Conservation (phyloP, 2,797 vertebrate genomes). For the Ctenopoma multispine region DNA sequence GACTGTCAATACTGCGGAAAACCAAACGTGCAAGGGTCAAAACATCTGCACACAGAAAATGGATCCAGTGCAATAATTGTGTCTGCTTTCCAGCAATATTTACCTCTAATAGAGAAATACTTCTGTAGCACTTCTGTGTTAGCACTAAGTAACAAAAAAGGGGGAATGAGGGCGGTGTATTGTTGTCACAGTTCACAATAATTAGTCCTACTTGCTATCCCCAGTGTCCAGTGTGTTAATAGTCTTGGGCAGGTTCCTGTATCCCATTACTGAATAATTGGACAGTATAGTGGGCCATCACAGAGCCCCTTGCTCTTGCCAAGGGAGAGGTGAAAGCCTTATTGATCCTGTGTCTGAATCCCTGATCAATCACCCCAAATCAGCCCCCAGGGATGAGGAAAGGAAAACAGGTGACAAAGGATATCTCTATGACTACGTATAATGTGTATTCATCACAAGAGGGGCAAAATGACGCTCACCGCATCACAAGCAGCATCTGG, state of each 20-base stretch:
- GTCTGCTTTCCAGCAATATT: conserved; percentile 32
- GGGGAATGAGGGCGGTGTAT: conserved; percentile 56
- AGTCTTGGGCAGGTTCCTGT: conserved; percentile 78
- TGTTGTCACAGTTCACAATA: conserved; percentile 73
- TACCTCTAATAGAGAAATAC: conserved; percentile 34
- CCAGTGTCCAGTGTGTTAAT: conserved; percentile 74
- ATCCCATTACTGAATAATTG: conserved; percentile 83
- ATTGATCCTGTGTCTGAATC: conserved; percentile 81
- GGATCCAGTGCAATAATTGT: conserved; percentile 16
- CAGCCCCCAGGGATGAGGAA: conserved; percentile 71
- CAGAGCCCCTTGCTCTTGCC: conserved; percentile 75
- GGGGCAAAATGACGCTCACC: background rate
- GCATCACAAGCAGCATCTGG: conserved; percentile 56
- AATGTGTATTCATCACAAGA: conserved; percentile 65
- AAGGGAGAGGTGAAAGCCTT: conserved; percentile 78
- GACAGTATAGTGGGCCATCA: conserved; percentile 74
- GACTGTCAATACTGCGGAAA: conserved; percentile 57
- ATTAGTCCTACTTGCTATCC: conserved; percentile 67
- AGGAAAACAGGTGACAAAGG: conserved; percentile 75
- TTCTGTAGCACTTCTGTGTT: conserved; percentile 34
- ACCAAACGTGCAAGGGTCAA: conserved; percentile 40
- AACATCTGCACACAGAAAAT: conserved; percentile 36
- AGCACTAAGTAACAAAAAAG: conserved; percentile 45
- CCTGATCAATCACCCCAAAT: conserved; percentile 83
- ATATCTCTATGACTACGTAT: conserved; percentile 75